A percentile compares a stretch with the other conserved stretches of the same genome.
These are phyloP conservation scores for Platycheirus rosarum DNA, from an alignment of 2,888 invertebrate genomes.

Conservation along the genomic window DNA sequence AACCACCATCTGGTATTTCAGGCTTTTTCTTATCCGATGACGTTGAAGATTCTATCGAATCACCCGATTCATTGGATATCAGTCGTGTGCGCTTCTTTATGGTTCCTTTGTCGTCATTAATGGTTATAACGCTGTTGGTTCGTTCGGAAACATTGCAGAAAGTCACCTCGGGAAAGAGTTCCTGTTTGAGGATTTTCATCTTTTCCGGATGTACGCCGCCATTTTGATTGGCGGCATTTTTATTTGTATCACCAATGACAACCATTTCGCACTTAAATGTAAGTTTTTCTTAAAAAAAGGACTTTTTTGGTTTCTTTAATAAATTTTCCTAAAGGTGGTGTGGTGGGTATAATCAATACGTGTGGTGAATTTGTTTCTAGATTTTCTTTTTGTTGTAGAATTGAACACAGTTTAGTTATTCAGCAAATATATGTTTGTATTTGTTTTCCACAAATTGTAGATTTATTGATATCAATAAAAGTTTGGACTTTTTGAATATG, in stretches of 20 bases:
- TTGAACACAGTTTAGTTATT: conserved; percentile 63
- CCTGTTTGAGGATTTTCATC: conserved; percentile 79
- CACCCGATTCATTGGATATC: conserved; percentile 81
- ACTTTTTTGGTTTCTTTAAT: background rate
- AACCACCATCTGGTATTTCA: conserved; percentile 82
- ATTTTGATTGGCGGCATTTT: conserved; percentile 63
- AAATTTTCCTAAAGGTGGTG: conserved; percentile 4
- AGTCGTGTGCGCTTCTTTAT: conserved; percentile 79
- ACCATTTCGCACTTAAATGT: conserved; percentile 44
- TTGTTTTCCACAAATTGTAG: conserved; percentile 7
- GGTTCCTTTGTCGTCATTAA: conserved; percentile 75
- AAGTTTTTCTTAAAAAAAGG: conserved; percentile 13
- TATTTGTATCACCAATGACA: conserved; percentile 57
- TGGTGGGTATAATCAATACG: conserved; percentile 40
- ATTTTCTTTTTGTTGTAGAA: conserved; percentile 47
- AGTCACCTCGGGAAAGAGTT: conserved; percentile 81
- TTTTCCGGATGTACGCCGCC: conserved; percentile 75
- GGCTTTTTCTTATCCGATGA: conserved; percentile 81
- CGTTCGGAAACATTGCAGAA: conserved; percentile 81
- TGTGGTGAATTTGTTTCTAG: conserved; percentile 45
- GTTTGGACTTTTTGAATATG: background rate
- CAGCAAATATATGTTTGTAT: conserved; percentile 49
- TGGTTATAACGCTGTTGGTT: conserved; percentile 77
- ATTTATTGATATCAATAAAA: conserved; percentile 1
- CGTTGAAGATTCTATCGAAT: conserved; percentile 80